Conservation (phyloP, 2,888 invertebrate species). For the Drosophila mulleri region DNA sequence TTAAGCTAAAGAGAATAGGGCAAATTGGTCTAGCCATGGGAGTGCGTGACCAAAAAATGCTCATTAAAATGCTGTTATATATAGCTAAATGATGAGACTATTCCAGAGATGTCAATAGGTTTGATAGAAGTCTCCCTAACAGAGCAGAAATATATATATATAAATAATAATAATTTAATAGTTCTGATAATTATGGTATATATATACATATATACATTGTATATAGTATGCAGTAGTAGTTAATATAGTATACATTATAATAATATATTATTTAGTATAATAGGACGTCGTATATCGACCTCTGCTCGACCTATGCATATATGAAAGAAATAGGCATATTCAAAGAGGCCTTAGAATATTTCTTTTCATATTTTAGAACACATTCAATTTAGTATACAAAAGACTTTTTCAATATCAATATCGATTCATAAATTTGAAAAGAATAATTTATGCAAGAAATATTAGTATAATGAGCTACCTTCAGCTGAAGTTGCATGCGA, state of each 20-base stretch:
- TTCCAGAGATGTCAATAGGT: background rate
- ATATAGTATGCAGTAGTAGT: no score
- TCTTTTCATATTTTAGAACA: background rate
- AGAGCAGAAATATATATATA: no score
- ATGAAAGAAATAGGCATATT: no score
- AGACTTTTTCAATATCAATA: background rate
- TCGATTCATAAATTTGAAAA: background rate
- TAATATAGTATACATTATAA: no score
- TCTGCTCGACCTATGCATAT: no score
- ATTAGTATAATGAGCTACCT: background rate
- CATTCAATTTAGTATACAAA: background rate
- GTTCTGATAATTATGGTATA: no score
- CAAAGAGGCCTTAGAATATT: background rate
- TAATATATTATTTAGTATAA: no score
- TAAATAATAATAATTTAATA: no score
- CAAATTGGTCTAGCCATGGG: background rate
- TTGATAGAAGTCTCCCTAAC: no score
- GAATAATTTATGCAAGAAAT: background rate
- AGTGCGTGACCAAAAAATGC: slow-evolving; percentile 7
- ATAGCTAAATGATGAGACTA: background rate
- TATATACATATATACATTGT: no score
- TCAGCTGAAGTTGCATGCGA: background rate
- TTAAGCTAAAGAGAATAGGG: slow-evolving; percentile 16
- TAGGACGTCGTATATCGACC: no score
- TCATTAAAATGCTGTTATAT: background rate